Percentiles rank a stretch among this genome's conserved stretches.
Conservation (phyloP, 2,797 vertebrate genomes). For the Gadopsis marmoratus region DNA sequence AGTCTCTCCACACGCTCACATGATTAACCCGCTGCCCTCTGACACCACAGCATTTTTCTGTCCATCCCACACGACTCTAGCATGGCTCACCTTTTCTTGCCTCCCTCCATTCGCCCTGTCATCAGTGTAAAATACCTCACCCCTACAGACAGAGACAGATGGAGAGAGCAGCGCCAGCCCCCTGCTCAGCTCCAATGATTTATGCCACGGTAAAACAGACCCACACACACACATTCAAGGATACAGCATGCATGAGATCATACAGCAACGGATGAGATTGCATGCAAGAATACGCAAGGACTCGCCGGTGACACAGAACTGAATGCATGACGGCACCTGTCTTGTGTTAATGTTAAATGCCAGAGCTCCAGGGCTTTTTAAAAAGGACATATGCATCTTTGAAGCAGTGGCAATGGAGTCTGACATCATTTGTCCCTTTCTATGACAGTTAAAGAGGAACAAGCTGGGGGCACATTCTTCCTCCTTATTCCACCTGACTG, state of each 20-base stretch:
- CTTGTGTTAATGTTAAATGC: slow-evolving; percentile 76
- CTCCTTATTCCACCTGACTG: slow-evolving; percentile 64
- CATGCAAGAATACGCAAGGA: slow-evolving; percentile 67
- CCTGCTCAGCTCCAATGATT: slow-evolving; percentile 78
- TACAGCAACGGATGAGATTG: slow-evolving; percentile 62
- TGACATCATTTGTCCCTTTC: slow-evolving; percentile 79
- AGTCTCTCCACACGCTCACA: slow-evolving; percentile 40
- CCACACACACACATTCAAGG: slow-evolving; percentile 44
- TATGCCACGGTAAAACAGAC: slow-evolving; percentile 63
- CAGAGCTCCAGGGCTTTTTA: slow-evolving; percentile 65
- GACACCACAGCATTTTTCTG: slow-evolving; percentile 63
- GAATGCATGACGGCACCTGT: slow-evolving; percentile 71
- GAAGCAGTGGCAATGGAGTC: slow-evolving; percentile 71
- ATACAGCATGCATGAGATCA: slow-evolving; percentile 58
- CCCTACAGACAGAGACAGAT: slow-evolving; percentile 83
- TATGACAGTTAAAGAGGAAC: slow-evolving; percentile 78
- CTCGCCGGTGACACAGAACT: slow-evolving; percentile 66
- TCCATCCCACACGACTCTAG: slow-evolving; percentile 59
- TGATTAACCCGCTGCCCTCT: slow-evolving; percentile 40
- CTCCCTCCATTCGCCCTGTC: slow-evolving; percentile 66
- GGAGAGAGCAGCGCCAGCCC: slow-evolving; percentile 74
- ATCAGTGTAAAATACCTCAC: slow-evolving; percentile 81
- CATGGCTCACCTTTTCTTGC: slow-evolving; percentile 68
- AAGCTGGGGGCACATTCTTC: slow-evolving; percentile 52
- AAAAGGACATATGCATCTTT: slow-evolving; percentile 76